A percentile compares a stretch with the other conserved stretches of the same genome.
These are phyloP conservation scores for Cariama cristata DNA, from an alignment of 2,113 vertebrate species.

Conservation along the genomic window DNA sequence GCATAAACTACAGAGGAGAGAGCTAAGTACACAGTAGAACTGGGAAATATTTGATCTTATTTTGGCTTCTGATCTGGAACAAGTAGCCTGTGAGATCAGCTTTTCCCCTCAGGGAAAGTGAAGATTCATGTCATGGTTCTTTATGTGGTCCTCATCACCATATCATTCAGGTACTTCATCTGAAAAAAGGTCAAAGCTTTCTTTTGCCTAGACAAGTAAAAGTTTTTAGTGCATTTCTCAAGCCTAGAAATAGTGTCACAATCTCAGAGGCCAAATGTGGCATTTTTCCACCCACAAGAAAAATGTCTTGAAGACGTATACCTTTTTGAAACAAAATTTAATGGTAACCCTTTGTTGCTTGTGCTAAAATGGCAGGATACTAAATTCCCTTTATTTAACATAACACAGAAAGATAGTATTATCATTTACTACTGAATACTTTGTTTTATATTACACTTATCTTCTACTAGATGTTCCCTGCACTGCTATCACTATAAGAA, in stretches of 20 bases:
- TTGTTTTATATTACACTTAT: neutral
- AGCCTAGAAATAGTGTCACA: neutral
- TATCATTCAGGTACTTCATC: neutral
- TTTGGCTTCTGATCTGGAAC: constrained; percentile 17
- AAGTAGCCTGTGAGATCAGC: neutral
- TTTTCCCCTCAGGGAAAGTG: neutral
- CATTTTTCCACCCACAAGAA: neutral
- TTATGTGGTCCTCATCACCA: neutral
- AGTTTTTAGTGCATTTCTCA: neutral
- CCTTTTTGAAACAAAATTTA: neutral
- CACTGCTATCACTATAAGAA: neutral
- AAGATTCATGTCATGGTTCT: neutral
- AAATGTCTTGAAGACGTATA: neutral
- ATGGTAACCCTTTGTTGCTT: neutral
- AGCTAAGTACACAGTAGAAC: neutral
- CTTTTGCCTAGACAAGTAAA: neutral
- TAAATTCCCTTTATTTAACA: neutral
- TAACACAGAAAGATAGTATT: neutral
- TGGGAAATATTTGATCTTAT: neutral
- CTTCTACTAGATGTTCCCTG: neutral
- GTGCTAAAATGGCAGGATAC: neutral
- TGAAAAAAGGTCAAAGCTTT: constrained; percentile 7
- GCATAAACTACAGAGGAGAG: neutral
- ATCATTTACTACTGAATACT: neutral
- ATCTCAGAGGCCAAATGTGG: neutral